A percentile compares a stretch with the other conserved stretches of the same genome.
phyloP scores from a whole-genome alignment of 2,113 vertebrate genomes.

The Pedetes capensis region DNA sequence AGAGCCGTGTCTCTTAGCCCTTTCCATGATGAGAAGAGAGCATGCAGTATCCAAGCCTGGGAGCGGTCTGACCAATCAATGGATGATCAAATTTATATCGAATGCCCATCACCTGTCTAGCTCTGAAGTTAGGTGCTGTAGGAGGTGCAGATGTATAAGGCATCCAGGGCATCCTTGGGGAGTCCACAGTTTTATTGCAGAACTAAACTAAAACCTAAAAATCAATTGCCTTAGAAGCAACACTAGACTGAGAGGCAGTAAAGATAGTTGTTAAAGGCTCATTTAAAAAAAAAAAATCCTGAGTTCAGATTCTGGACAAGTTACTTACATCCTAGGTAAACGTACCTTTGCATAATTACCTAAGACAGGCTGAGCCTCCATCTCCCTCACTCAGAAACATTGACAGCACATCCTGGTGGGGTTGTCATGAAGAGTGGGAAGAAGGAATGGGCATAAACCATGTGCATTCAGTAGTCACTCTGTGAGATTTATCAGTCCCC shows the following conservation, averaged over 20 bases:
- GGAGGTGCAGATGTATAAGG: background rate
- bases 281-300: background rate
- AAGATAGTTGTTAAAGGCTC: slow-evolving; percentile 53
- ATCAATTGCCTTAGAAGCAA: slow-evolving; percentile 64
- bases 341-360: background rate
- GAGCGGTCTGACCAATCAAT: slow-evolving; percentile 13
- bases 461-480: background rate
- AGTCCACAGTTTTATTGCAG: slow-evolving; percentile 52
- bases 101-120: background rate
- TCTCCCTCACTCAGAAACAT: background rate
- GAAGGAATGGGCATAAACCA: background rate
- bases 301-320: background rate
- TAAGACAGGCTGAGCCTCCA: background rate
- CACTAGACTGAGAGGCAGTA: slow-evolving; percentile 48
- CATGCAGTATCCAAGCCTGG: background rate
- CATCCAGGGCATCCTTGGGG: background rate
- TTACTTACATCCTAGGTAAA: background rate
- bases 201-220: slow-evolving; percentile 70
- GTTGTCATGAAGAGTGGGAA: background rate
- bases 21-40: background rate
- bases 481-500: background rate
- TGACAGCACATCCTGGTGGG: background rate
- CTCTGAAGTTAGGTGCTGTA: background rate
- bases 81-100: slow-evolving; percentile 44
- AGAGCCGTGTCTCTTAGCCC: background rate